Evolutionary conservation across 2,888 invertebrate genomes (phyloP).

Genomic region (Neria commutata): DNA sequence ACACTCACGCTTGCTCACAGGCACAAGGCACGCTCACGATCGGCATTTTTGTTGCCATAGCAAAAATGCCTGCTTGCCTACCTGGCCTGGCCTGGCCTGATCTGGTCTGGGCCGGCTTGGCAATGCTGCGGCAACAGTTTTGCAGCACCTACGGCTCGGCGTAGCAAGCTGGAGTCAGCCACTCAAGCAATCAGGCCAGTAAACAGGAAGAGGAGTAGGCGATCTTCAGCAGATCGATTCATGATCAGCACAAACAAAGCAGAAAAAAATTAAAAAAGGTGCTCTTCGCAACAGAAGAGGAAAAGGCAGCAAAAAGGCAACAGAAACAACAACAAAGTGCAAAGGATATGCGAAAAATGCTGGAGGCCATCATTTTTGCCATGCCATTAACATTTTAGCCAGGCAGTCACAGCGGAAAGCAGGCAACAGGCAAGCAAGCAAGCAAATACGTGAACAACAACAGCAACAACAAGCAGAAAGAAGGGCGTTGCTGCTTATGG

Average conservation of each 20-base stretch:
- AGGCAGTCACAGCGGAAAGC: too few species aligned
- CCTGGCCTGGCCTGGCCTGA: neutral
- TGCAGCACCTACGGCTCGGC: too few species aligned
- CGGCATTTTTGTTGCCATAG: neutral
- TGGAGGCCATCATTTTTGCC: neutral
- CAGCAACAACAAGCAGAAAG: neutral
- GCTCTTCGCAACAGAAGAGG: neutral
- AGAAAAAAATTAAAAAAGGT: too few species aligned
- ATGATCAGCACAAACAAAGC: too few species aligned
- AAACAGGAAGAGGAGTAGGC: conserved; percentile 4
- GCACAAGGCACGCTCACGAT: too few species aligned
- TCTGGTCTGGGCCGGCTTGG: too few species aligned
- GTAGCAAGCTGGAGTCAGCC: too few species aligned
- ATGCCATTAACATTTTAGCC: neutral
- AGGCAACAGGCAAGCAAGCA: too few species aligned
- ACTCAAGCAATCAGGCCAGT: neutral
- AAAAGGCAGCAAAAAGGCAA: neutral
- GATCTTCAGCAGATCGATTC: neutral
- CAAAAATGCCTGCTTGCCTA: too few species aligned
- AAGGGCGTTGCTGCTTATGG: conserved; percentile 1
- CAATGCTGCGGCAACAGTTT: too few species aligned
- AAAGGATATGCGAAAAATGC: conserved; percentile 2
- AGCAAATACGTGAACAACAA: too few species aligned
- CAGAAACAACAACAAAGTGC: neutral
- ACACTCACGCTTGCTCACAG: neutral